Percentiles rank a stretch among this genome's conserved stretches.
Evolutionary conservation across 1,140 invertebrate species (phyloP).

Genomic region (Neoseiulus cucumeris): DNA sequence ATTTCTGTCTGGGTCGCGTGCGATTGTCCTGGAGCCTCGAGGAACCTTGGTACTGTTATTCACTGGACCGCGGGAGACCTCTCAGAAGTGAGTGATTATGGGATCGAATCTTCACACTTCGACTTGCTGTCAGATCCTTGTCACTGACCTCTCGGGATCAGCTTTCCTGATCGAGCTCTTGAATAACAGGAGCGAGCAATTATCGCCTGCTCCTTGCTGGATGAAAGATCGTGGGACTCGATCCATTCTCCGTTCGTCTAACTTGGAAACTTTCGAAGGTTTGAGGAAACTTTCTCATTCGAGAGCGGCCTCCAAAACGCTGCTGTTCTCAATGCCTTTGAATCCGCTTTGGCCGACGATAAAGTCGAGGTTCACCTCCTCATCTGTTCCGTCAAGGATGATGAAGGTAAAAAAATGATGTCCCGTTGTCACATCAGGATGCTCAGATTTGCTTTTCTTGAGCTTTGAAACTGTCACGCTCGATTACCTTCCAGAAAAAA

Average conservation of each 20-base stretch:
- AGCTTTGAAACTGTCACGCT: neutral
- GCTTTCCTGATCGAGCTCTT: no score
- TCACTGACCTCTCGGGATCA: no score
- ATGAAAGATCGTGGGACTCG: neutral
- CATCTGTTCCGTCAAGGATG: slow-evolving; percentile 1
- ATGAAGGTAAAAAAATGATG: neutral
- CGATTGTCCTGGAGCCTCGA: no score
- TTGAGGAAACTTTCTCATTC: neutral
- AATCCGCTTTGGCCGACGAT: neutral
- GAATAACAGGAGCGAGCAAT: no score
- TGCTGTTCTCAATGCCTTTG: neutral
- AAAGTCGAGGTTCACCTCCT: neutral
- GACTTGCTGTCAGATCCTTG: no score
- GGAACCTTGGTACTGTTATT: no score
- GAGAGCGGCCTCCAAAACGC: neutral
- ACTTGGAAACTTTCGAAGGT: neutral
- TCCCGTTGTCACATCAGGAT: neutral
- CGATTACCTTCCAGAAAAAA: neutral
- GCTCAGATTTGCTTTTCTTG: neutral
- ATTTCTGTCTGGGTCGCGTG: no score
- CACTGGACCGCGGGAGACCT: no score
- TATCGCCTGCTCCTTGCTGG: no score
- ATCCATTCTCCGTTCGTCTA: neutral
- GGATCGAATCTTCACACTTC: no score
- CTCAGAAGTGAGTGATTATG: no score